Conservation (phyloP, 2,888 invertebrate genomes). For the Psylliodes chrysocephalus region DNA sequence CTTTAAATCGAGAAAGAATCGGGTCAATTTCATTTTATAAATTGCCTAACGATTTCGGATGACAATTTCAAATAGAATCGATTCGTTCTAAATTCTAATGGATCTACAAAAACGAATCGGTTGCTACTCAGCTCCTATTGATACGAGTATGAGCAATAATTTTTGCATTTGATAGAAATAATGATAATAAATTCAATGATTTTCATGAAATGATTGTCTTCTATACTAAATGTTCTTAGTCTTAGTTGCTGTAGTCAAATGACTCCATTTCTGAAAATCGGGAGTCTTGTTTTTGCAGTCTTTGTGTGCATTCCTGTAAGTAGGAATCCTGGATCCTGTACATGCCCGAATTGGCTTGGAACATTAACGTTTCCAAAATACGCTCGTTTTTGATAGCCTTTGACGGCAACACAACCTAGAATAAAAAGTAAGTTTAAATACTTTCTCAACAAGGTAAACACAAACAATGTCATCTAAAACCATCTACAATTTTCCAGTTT, state of each 20-base stretch:
- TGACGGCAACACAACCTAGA: conserved; percentile 85
- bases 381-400: conserved; percentile 93
- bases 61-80: too few relatives aligned
- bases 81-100: too few relatives aligned
- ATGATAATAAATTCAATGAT: conserved; percentile 16
- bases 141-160: conserved; percentile 10
- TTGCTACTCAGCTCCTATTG: too few relatives aligned
- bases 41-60: too few relatives aligned
- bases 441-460: too few relatives aligned
- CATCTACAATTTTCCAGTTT: too few relatives aligned
- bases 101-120: too few relatives aligned
- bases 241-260: conserved; percentile 72
- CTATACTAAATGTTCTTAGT: conserved; percentile 47
- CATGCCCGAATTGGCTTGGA: conserved; percentile 92
- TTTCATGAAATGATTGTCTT: conserved; percentile 55
- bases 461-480: too few relatives aligned
- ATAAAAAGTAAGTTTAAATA: too few relatives aligned
- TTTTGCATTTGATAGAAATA: conserved; percentile 7
- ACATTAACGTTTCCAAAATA: conserved; percentile 91
- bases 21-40: too few relatives aligned
- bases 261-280: conserved; percentile 84
- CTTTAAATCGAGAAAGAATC: too few relatives aligned
- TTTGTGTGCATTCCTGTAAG: conserved; percentile 87
- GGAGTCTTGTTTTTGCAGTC: conserved; percentile 89
- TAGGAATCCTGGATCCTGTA: conserved; percentile 90